Base-by-base conservation (phyloP, 2,888 invertebrate genomes). In the Neoaliturus tenellus region DNA sequence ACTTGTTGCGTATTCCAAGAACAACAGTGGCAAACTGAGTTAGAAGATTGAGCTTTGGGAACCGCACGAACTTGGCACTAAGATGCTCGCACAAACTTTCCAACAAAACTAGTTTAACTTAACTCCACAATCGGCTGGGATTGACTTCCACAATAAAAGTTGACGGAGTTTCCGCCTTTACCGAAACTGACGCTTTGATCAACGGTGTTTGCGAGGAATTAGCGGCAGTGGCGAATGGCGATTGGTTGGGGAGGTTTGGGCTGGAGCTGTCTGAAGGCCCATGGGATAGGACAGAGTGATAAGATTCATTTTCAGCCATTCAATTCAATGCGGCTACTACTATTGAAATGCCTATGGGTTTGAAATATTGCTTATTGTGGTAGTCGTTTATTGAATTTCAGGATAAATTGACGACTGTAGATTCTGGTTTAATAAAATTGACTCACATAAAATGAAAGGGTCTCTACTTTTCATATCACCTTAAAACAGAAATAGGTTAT, bases 71-170 rank as follows among this genome's bases (percentile, higher is more conserved):
- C 62, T 62, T 14, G 25, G 62, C 14, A 10, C 62, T 62, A 31
- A 62, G 62, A 62, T 12, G 28, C 31, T 62, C 28, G 23, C n/a
- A 1, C n/a, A 62, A 62, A 28, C 31, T 12, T 3, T 28, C 28
- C 4, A 62, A 62, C 62, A 62, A 62, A 62, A 62, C 62, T 62
- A 51, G 51, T 51, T 51, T 48, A 55, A 23, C 55, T 25, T 12
- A 62, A 62, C 62, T 62, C 62, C 62, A 17, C 28, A 25, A 31
- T 62, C 62, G 62, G 31, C 28, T 62, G 28, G 62, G 62, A 62
- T 62, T 62, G 62, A 62, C 62, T 62, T 62, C 62, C 62, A 28
- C 28, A 6, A 14, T 4, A 28, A 62, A 62, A 62, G 31, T 31
- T 62, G 28, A 14, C 3, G 62, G 62, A 28, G 62, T 31, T 31